These are phyloP conservation scores for Caerostris darwini DNA, from an alignment of 1,140 invertebrate genomes.

Conservation along the genomic window DNA sequence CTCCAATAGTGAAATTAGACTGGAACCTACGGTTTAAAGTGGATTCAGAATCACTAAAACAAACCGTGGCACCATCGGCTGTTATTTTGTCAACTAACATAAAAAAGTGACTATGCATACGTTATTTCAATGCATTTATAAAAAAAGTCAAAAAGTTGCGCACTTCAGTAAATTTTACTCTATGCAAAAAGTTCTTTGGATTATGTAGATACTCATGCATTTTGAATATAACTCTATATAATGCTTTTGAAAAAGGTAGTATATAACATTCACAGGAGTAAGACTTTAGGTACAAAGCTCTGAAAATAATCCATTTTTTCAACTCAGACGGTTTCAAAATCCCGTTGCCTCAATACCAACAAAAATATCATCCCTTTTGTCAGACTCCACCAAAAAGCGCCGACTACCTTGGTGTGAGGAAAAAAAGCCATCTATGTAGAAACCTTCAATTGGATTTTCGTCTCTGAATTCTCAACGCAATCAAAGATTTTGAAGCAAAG, in stretches of 20 bases:
- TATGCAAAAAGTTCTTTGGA: no score
- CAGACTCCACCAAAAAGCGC: not conserved
- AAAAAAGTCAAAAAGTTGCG: no score
- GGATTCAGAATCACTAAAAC: no score
- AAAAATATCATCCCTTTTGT: not conserved
- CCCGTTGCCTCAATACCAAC: not conserved
- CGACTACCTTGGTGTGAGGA: not conserved
- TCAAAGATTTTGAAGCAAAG: slow-evolving; percentile 58
- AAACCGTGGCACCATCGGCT: no score
- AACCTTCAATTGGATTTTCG: slow-evolving; percentile 54
- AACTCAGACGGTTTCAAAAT: not conserved
- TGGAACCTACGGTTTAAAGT: no score
- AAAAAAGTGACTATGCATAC: no score
- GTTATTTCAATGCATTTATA: no score
- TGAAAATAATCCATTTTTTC: not conserved
- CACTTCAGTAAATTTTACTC: no score
- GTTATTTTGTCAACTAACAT: no score
- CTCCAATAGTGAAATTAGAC: no score
- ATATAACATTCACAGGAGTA: no score
- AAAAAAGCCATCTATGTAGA: not conserved
- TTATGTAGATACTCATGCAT: not conserved
- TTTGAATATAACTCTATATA: not conserved
- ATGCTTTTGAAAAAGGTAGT: not conserved
- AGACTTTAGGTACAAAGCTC: not conserved
- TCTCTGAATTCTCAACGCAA: slow-evolving; percentile 52